A percentile compares a stretch with the other conserved stretches of the same genome.
phyloP scores from a whole-genome alignment of 37 sponge, comb jelly and placozoan genomes.

The Hormiphora californensis region DNA sequence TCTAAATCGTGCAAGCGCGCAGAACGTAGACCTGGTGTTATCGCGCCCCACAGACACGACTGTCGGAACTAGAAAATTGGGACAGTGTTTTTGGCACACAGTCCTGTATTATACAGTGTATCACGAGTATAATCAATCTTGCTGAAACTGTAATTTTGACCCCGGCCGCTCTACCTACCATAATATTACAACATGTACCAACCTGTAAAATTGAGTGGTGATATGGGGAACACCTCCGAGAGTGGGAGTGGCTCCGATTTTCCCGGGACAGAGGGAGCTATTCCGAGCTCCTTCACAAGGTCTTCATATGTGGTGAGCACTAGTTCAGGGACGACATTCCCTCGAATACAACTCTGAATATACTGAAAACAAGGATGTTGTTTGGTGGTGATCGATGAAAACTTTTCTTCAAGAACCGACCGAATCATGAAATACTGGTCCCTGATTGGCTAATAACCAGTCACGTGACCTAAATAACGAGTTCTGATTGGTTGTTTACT shows the following conservation, averaged over 20 bases:
- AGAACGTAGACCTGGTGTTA: neutral
- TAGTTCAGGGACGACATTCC: neutral
- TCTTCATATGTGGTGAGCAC: slow-evolving; percentile 38
- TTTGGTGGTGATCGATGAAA: too few species aligned
- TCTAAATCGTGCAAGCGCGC: neutral
- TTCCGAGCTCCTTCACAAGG: neutral
- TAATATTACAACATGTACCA: too few species aligned
- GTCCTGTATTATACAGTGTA: too few species aligned
- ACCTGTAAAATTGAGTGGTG: neutral
- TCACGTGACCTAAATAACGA: too few species aligned
- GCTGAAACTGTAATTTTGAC: too few species aligned
- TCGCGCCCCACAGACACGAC: neutral
- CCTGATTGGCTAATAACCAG: too few species aligned
- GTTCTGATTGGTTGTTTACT: too few species aligned
- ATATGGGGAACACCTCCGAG: neutral
- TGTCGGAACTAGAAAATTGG: neutral
- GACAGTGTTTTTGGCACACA: neutral
- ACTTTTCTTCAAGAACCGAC: too few species aligned
- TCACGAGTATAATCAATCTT: too few species aligned
- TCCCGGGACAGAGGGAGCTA: neutral
- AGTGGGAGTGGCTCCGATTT: neutral
- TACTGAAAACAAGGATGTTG: slow-evolving; percentile 20
- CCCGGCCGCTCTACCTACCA: too few species aligned
- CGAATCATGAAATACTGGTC: too few species aligned
- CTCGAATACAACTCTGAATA: slow-evolving; percentile 13